Percentiles rank a stretch among this genome's conserved stretches.
Conservation (phyloP, 2,797 vertebrate species). For the Scolopax rusticola region DNA sequence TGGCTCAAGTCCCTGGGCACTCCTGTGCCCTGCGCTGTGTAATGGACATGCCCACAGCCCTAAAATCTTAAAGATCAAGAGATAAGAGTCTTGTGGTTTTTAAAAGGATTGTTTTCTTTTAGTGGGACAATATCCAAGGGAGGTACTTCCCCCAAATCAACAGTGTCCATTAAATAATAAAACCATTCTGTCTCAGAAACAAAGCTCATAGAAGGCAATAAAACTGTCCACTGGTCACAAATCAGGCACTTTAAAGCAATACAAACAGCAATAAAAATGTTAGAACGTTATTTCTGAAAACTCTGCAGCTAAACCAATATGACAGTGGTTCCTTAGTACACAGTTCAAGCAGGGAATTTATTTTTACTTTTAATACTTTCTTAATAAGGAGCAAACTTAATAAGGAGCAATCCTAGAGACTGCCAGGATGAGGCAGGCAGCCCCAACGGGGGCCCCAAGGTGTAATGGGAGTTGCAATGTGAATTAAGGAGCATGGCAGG, state of each 20-base stretch:
- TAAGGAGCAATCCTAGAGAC: not conserved
- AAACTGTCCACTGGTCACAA: constrained; percentile 31
- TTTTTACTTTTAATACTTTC: not conserved
- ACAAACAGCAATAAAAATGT: constrained; percentile 14
- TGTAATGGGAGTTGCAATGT: not conserved
- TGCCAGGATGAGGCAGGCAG: not conserved
- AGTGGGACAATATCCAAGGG: not conserved
- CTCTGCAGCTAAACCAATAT: not conserved
- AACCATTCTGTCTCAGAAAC: not conserved
- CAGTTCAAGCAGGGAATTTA: not conserved
- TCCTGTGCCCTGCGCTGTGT: accelerated
- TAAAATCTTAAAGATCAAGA: not conserved
- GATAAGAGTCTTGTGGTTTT: not conserved
- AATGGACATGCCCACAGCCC: not conserved
- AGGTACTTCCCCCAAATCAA: constrained; percentile 28
- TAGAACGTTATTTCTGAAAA: not conserved
- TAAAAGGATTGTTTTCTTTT: not conserved
- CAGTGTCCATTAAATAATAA: not conserved
- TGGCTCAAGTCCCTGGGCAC: not conserved
- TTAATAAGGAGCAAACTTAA: not conserved
- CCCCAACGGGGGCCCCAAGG: not conserved
- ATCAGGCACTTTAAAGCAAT: constrained; percentile 25
- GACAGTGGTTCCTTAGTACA: not conserved
- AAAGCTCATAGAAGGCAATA: constrained; percentile 16
- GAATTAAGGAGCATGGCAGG: not conserved